Evolutionary conservation across 2,888 invertebrate genomes (phyloP), one percentile per base, ranked within the genome.

Genomic region (Andricus curvator): DNA sequence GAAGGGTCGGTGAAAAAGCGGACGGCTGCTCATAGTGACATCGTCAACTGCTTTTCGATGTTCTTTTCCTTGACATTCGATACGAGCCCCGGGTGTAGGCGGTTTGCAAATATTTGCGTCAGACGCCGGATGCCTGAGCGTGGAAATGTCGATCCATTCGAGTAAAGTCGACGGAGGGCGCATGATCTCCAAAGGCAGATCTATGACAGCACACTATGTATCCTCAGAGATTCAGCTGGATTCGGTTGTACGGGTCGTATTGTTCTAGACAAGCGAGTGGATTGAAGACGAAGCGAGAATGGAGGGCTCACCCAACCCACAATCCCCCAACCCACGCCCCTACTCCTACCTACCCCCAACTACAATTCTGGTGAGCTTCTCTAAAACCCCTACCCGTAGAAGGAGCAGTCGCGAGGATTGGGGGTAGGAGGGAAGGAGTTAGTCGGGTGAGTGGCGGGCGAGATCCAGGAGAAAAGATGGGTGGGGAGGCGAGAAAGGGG

Each of bases 231-330:
- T 82, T 68, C 74, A 78, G 74, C 37, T 29, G 74, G 74, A 56
- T 74, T 74, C 74, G 70, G 74, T 80, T 78, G 81, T 65, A 78
- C 48, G 76, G 81, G 80, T 82, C 74, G 80, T 83, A 82, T 83
- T 82, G 81, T 83, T 80, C 80, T 80, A 83, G 81, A 79, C 81
- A 83, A 80, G 80, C 64, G 68, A 80, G 66, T 81, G 77, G 85
- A 82, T 84, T 65, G 81, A 78, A 77, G 83, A 82, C 82, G 85
- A 84, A 62, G 87, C 85, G 85, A 81, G 87, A 84, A 84, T 83
- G 77, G 68, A 25, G 78, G 65, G 65, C 48, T 48, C 48, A 11
- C 25, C 29, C 13, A 62, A 25, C 25, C 62, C n/a, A 48, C 20
- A 2, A 51, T 6, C 6, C 48, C 17, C 17, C 4, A 60, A 60